phyloP scores from a whole-genome alignment of 2,888 invertebrate species.

The Tiliacea citrago region DNA sequence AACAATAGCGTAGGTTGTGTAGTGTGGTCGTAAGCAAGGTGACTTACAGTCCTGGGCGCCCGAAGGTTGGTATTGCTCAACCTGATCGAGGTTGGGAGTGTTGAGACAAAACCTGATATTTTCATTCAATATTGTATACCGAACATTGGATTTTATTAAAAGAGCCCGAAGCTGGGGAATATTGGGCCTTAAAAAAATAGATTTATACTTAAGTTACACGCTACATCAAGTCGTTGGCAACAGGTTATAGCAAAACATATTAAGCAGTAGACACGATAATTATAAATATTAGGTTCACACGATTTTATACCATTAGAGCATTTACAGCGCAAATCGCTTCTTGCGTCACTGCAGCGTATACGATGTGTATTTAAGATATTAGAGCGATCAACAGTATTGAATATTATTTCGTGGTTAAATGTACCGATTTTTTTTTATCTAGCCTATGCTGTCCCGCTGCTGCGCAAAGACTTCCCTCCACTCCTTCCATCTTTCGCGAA shows the following conservation, averaged over 20 bases:
- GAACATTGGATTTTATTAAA: too few species aligned
- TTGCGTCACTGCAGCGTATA: conserved; percentile 38
- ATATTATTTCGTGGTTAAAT: too few species aligned
- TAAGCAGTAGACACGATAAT: conserved; percentile 32
- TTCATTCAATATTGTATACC: background rate
- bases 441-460: too few species aligned
- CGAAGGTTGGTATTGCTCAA: conserved; percentile 52
- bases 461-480: too few species aligned
- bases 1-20: conserved; percentile 40
- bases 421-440: background rate
- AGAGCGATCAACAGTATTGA: conserved; percentile 22
- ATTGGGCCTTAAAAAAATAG: background rate
- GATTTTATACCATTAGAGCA: conserved; percentile 43
- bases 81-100: conserved; percentile 22
- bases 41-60: conserved; percentile 19
- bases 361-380: conserved; percentile 37
- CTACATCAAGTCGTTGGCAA: conserved; percentile 2
- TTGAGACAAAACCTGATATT: conserved; percentile 27
- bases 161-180: background rate
- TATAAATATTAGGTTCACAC: conserved; percentile 52
- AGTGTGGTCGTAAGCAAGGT: conserved; percentile 26
- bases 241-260: background rate
- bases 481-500: too few species aligned
- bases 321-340: conserved; percentile 8
- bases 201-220: background rate